These are phyloP conservation scores for Atherinomorus stipes DNA, from an alignment of 2,113 vertebrate species.

Conservation along the genomic window DNA sequence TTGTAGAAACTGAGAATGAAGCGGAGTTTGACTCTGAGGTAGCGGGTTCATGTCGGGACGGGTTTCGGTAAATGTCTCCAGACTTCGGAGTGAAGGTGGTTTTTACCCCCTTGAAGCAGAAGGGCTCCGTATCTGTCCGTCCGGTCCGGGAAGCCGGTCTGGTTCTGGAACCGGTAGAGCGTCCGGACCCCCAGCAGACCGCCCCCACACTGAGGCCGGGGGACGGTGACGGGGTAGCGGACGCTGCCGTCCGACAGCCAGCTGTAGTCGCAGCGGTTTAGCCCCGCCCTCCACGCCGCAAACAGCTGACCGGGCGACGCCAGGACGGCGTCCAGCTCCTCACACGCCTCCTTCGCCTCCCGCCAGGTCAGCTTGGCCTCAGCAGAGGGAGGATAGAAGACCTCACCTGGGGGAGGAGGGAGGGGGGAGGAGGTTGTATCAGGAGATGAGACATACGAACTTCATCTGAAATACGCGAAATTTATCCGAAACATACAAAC, in stretches of 20 bases:
- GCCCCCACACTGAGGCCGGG: conserved; percentile 91
- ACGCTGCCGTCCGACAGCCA: conserved; percentile 94
- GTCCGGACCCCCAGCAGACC: conserved; percentile 94
- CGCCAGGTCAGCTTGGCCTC: conserved; percentile 84
- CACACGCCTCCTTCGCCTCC: conserved; percentile 84
- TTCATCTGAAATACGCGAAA: too few relatives aligned
- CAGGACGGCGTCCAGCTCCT: conserved; percentile 72
- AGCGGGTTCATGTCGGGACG: too few relatives aligned
- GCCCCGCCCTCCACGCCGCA: conserved; percentile 91
- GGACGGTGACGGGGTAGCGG: conserved; percentile 91
- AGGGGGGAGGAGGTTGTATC: too few relatives aligned
- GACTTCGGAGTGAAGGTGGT: too few relatives aligned
- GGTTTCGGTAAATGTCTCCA: neutral
- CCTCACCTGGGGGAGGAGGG: conserved; percentile 81
- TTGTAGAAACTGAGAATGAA: too few relatives aligned
- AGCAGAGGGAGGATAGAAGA: conserved; percentile 84
- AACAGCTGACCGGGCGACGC: conserved; percentile 91
- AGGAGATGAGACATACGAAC: too few relatives aligned
- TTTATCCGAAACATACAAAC: too few relatives aligned
- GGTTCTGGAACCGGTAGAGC: conserved; percentile 91
- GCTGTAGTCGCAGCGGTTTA: conserved; percentile 92
- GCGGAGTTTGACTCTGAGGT: too few relatives aligned
- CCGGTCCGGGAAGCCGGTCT: conserved; percentile 89
- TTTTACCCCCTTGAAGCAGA: conserved; percentile 93
- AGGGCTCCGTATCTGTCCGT: conserved; percentile 87